phyloP scores from a whole-genome alignment of 2,113 vertebrate genomes.

The Mystacornis crossleyi region DNA sequence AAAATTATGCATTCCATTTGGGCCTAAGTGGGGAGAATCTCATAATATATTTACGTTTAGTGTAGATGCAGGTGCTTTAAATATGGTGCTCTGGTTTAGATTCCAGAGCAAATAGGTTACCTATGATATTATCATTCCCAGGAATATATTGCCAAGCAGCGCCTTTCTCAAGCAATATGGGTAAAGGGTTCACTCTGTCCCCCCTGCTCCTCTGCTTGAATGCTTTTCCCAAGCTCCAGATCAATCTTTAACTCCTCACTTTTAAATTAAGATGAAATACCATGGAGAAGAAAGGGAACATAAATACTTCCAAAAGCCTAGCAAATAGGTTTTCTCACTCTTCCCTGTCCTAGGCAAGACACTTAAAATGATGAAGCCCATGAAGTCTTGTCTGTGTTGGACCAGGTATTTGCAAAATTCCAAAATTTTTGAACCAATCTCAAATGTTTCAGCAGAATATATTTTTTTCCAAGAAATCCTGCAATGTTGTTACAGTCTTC shows the following conservation, averaged over 20 bases:
- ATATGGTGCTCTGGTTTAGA: neutral
- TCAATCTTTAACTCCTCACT: conserved; percentile 61
- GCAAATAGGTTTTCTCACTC: neutral
- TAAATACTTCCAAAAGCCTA: neutral
- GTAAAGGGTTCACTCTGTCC: neutral
- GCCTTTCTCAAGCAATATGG: neutral
- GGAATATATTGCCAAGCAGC: neutral
- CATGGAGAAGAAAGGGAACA: neutral
- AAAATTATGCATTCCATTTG: neutral
- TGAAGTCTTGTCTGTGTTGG: neutral
- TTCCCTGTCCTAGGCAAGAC: neutral
- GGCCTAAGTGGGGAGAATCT: neutral
- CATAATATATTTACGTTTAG: neutral
- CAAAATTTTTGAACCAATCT: neutral
- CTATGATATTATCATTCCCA: neutral
- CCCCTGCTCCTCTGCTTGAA: conserved; percentile 25
- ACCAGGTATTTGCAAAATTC: neutral
- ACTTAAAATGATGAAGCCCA: neutral
- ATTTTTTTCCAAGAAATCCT: neutral
- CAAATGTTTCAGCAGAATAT: neutral
- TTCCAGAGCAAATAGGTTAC: conserved; percentile 46
- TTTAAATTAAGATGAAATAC: neutral
- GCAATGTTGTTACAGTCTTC: neutral
- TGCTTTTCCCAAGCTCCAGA: conserved; percentile 58
- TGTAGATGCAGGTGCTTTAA: neutral